Evolutionary conservation across 1,140 invertebrate genomes (phyloP).

Genomic region (Rhopalosiphum maidis): DNA sequence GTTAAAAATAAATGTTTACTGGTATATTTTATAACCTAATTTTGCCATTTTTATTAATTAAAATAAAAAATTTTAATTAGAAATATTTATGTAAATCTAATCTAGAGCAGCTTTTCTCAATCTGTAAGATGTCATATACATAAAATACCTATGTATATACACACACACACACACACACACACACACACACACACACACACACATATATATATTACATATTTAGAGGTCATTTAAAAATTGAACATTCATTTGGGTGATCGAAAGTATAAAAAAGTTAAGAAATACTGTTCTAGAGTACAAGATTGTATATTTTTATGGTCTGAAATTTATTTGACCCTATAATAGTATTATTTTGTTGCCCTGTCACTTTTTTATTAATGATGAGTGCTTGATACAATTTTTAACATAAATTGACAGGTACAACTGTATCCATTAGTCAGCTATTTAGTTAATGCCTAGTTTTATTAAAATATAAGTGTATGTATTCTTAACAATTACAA

Average conservation of each 20-base stretch:
- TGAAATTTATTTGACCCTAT: background rate
- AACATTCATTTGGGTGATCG: no score
- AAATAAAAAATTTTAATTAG: background rate
- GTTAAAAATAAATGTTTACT: slow-evolving; percentile 31
- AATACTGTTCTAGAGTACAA: background rate
- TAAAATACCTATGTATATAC: no score
- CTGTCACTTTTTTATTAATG: background rate
- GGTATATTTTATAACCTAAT: slow-evolving; percentile 19
- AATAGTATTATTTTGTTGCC: background rate
- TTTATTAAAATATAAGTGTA: background rate
- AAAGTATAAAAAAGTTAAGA: no score
- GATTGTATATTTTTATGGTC: background rate
- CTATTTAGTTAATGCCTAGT: no score
- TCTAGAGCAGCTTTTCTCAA: no score
- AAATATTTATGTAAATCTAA: background rate
- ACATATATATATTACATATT: no score
- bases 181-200: no score
- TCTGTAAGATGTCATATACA: no score
- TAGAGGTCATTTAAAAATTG: no score
- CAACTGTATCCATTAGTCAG: background rate
- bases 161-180: no score
- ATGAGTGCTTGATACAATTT: background rate
- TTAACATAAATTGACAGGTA: background rate
- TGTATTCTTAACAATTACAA: background rate
- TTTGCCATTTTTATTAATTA: background rate